phyloP scores from a whole-genome alignment of 2,113 vertebrate genomes.

The Apodemus speciosus region DNA sequence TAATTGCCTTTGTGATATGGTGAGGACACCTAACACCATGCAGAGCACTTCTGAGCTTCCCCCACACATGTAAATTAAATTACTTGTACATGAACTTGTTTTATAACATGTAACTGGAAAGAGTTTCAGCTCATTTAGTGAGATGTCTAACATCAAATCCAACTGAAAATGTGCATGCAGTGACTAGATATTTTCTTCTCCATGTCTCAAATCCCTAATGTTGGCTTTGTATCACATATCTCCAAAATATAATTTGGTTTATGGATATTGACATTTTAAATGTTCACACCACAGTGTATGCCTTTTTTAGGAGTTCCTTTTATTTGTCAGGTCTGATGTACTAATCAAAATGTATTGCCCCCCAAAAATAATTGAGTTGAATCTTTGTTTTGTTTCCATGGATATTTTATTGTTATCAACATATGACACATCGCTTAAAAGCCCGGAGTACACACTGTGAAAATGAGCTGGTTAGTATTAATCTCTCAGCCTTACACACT shows the following conservation, averaged over 20 bases:
- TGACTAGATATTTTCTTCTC: neutral
- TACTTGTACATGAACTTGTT: conserved; percentile 69
- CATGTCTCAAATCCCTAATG: neutral
- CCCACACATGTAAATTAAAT: conserved; percentile 76
- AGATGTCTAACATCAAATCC: conserved; percentile 24
- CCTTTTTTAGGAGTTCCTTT: conserved; percentile 31
- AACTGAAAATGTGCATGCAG: conserved; percentile 32
- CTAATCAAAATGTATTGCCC: conserved; percentile 6
- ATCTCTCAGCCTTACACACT: neutral
- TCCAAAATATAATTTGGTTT: conserved; percentile 22
- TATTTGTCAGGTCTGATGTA: neutral
- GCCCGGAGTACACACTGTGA: neutral
- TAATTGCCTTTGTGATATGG: conserved; percentile 78
- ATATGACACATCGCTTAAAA: neutral
- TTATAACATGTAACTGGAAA: conserved; percentile 58
- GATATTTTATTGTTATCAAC: neutral
- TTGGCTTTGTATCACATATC: neutral
- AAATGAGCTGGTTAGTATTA: neutral
- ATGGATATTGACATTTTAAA: conserved; percentile 31
- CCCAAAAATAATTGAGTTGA: neutral
- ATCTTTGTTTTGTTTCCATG: neutral
- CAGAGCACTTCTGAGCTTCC: conserved; percentile 49
- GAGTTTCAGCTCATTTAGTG: conserved; percentile 63
- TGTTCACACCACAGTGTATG: neutral
- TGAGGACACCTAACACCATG: conserved; percentile 74